Evolutionary conservation across 2,797 vertebrate genomes (phyloP), one percentile per base, ranked within the genome.

Genomic region (Trachops cirrhosus): DNA sequence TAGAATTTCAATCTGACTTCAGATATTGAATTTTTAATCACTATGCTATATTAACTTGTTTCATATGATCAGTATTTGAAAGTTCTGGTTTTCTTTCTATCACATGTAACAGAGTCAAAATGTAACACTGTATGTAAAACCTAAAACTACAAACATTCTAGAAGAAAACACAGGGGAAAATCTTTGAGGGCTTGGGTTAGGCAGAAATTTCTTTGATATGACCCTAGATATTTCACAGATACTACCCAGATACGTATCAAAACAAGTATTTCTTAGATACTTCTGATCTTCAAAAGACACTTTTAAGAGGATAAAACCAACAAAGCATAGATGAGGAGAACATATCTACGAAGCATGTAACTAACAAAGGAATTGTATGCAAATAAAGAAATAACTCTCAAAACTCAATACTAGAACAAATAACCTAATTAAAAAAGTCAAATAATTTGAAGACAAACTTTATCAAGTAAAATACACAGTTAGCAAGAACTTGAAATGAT

Each of bases 1-100:
- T n/a, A 52, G 57, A 93, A 78, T 19, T 41, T 91, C 32, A 52
- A 16, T 74, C 70, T 86, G 48, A 77, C 14, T 87, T 37, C 77
- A 87, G 54, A 89, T 54, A n/a, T 21, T 78, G 29, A 95, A 85
- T 52, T 78, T 37, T 89, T 90, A 48, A 80, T 22, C 44, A 94
- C 11, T 78, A 64, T 83, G 21, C 48, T 86, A 41, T 52, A 41
- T 67, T 59, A 89, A 59, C 11, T 79, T 89, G 9, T 90, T 87
- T 41, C 41, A 39, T 48, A 6, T 39, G 18, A 73, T 71, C 62
- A 62, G 44, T 50, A 34, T 79, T 92, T 67, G 34, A 32, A 89
- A 95, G 44, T 94, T 62, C 34, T 62, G 50, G 29, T 70, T 92
- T 79, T 92, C 64, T 85, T 77, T 89, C 9, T 41, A 39, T 62